Percentiles rank a stretch among this genome's conserved stretches.
These are phyloP conservation scores for Atherinomorus stipes DNA, from an alignment of 2,113 vertebrate genomes.

Conservation along the genomic window DNA sequence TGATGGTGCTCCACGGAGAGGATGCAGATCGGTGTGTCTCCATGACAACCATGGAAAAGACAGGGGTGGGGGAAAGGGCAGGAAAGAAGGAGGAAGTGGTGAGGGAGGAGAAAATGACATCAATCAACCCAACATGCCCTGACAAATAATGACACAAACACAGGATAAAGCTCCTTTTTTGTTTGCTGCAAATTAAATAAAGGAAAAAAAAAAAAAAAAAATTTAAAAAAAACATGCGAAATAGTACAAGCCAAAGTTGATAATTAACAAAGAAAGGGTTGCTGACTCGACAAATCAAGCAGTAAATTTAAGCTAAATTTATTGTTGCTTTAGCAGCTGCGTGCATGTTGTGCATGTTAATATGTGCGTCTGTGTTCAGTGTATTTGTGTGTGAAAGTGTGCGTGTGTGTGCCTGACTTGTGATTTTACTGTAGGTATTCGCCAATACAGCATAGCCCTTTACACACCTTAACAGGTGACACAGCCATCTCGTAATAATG, in stretches of 20 bases:
- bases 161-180: conserved; percentile 29
- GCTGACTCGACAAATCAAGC: conserved; percentile 63
- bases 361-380: conserved; percentile 20
- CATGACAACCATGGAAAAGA: conserved; percentile 70
- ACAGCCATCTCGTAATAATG: conserved; percentile 65
- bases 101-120: conserved; percentile 60
- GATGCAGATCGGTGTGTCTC: conserved; percentile 68
- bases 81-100: conserved; percentile 33
- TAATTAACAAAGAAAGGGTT: conserved; percentile 53
- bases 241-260: conserved; percentile 59
- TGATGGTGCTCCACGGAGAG: conserved; percentile 73
- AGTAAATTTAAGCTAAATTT: conserved; percentile 49
- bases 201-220: conserved; percentile 6
- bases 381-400: conserved; percentile 1
- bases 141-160: conserved; percentile 68
- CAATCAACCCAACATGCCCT: conserved; percentile 76
- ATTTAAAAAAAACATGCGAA: conserved; percentile 62
- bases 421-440: conserved; percentile 57
- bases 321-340: conserved; percentile 69
- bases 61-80: conserved; percentile 9
- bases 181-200: conserved; percentile 50
- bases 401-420: conserved; percentile 3
- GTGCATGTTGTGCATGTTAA: conserved; percentile 40
- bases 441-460: conserved; percentile 80
- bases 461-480: conserved; percentile 68